Evolutionary conservation across 1,140 invertebrate genomes (phyloP), one percentile per base, ranked within the genome.

Genomic region (Neuroterus valhalla): DNA sequence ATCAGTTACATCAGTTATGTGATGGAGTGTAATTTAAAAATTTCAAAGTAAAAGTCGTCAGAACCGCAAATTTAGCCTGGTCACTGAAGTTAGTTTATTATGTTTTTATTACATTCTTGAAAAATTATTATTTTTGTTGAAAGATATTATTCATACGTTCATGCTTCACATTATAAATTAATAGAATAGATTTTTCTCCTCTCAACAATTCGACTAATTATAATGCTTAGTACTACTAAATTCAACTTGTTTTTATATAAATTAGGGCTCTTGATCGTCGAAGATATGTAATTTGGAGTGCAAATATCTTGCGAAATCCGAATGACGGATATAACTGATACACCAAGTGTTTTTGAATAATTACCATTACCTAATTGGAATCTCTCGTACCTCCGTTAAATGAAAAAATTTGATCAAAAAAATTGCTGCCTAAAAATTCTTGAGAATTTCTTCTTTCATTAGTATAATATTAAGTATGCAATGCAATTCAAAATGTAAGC

Each of bases 31-130:
- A 26, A 55, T 55, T 55, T 1, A 55, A 26, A 26, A 14, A 5
- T 55, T 55, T 55, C 15, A 14, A 55, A 55, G 52, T 55, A 21
- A 55, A 55, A 55, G 52, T 55, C 52, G 11, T 5, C 12, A 55
- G 23, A 14, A 5, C 26, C 21, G 23, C 15, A 55, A 31, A 55
- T 55, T 55, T 55, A 55, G 11, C 14, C 11, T 55, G 23, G 19
- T 12, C 17, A 8, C 8, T 48, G 15, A 46, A 46, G 45, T 38
- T 12, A 46, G 12, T 46, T 46, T 46, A 15, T 46, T 4, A 17
- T 12, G 4, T 8, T 17, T 48, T 48, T 48, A 17, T 17, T 48
- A 38, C 31, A 8, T 1, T 10, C 10, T 38, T 38, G 1, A 38
- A 38, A 38, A 38, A 38, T 0, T 38, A 38, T 38, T 8, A 1